A percentile compares a stretch with the other conserved stretches of the same genome.
Evolutionary conservation across 2,113 vertebrate species (phyloP).

Genomic region (Cygnus buccinator): DNA sequence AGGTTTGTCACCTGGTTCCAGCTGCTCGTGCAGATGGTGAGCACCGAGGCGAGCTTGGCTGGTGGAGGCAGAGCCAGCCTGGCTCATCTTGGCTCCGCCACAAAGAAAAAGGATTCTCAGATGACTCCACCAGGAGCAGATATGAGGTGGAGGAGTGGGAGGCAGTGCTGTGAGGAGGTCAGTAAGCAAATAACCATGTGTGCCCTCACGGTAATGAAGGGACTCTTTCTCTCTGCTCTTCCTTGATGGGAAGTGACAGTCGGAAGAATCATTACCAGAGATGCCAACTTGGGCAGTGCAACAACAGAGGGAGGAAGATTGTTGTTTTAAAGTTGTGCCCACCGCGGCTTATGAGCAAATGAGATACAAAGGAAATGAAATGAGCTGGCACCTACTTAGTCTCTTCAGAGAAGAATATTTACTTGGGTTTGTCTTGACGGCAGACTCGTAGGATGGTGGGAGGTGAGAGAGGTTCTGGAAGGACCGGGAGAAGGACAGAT

Average conservation of each 20-base stretch:
- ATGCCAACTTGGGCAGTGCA: background rate
- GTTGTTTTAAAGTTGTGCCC: background rate
- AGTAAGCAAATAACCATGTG: background rate
- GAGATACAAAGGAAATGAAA: constrained; percentile 17
- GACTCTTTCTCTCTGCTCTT: background rate
- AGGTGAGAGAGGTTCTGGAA: constrained; percentile 99
- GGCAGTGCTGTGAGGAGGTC: background rate
- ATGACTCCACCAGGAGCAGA: background rate
- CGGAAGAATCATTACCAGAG: background rate
- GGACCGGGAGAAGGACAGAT: constrained; percentile 96
- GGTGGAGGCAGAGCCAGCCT: background rate
- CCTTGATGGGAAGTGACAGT: background rate
- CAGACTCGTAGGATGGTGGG: constrained; percentile 95
- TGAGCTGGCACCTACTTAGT: constrained; percentile 89
- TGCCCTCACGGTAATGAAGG: background rate
- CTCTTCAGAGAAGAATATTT: constrained; percentile 98
- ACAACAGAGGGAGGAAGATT: background rate
- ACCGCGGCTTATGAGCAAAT: background rate
- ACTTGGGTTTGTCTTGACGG: constrained; percentile 93
- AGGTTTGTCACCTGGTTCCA: background rate
- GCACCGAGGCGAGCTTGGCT: background rate
- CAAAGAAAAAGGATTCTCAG: background rate
- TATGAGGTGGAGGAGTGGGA: accelerated
- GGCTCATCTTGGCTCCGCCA: background rate
- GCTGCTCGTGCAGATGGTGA: background rate